Evolutionary conservation across 2,797 vertebrate genomes (phyloP), one percentile per base, ranked within the genome.

Genomic region (Tangara arthus): DNA sequence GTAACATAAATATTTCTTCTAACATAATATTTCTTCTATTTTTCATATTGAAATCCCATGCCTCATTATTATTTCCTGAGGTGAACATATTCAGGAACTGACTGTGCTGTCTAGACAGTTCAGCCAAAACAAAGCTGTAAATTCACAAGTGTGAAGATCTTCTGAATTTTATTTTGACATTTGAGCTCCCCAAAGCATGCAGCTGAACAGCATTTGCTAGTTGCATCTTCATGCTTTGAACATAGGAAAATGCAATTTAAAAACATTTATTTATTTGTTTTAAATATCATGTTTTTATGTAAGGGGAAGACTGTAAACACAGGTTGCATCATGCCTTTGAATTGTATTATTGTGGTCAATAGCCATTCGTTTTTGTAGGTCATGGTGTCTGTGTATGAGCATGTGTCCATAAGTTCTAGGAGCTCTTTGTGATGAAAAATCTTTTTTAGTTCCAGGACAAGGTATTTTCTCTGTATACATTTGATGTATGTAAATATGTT

Each of bases 401-500:
- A 21, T 6, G 9, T 49, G 50, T 15, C 41, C 24, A 1, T 52
- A 68, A 41, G 15, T 64, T 63, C 46, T 57, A n/a, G 34, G 35
- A 75, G 24, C 15, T 65, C 57, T 82, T 79, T 59, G 66, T 32
- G 39, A 24, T 2, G 8, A 55, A 85, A 85, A 77, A 26, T 15
- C 5, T 3, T 56, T 68, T 82, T 32, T 37, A 56, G 30, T 41
- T 35, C 35, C 32, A 35, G 16, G 61, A 64, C 20, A 37, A 35
- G 30, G 4, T 66, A 8, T 85, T 70, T 79, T 66, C 46, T 64
- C 30, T 64, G 17, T 59, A 19, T 47, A 7, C 3, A 3, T 20
- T 14, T 4, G 22, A 13, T 2, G 0, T 49, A 3, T 28, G 12
- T 50, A 47, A 35, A n/a, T 65, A 15, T n/a, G 9, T 41, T 16